Percentiles rank a stretch among this genome's conserved stretches.
Conservation (phyloP, 2,113 vertebrate species). For the Smithornis capensis region DNA sequence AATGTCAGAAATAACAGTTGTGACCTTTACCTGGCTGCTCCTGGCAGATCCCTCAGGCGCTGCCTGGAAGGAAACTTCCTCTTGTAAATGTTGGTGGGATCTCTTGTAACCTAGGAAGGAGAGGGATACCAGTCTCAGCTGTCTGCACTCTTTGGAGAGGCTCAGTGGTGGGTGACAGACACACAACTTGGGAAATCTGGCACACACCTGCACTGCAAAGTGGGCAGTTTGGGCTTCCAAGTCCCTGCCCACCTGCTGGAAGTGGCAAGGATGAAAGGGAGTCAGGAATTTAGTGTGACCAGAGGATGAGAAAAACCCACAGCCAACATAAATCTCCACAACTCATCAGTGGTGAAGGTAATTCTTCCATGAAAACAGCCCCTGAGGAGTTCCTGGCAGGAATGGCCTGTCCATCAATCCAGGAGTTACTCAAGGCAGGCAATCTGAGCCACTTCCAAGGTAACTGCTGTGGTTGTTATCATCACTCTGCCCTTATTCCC, state of each 20-base stretch:
- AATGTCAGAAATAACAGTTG: background rate
- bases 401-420: background rate
- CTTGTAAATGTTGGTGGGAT: background rate
- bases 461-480: background rate
- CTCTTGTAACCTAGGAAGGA: background rate
- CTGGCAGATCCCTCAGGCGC: background rate
- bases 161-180: background rate
- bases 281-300: fast-evolving
- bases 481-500: background rate
- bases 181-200: fast-evolving
- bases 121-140: background rate
- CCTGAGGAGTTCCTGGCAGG: background rate
- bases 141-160: fast-evolving
- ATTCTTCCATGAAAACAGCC: background rate
- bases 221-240: background rate
- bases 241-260: background rate
- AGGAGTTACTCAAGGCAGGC: background rate
- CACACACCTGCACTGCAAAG: background rate
- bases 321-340: background rate
- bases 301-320: background rate
- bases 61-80: background rate
- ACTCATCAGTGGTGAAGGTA: background rate
- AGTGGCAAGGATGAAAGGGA: background rate
- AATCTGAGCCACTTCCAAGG: background rate
- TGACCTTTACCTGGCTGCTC: background rate